Percentiles rank a stretch among this genome's conserved stretches.
Conservation (phyloP, 2,113 vertebrate species). For the Lampris megalopsis region DNA sequence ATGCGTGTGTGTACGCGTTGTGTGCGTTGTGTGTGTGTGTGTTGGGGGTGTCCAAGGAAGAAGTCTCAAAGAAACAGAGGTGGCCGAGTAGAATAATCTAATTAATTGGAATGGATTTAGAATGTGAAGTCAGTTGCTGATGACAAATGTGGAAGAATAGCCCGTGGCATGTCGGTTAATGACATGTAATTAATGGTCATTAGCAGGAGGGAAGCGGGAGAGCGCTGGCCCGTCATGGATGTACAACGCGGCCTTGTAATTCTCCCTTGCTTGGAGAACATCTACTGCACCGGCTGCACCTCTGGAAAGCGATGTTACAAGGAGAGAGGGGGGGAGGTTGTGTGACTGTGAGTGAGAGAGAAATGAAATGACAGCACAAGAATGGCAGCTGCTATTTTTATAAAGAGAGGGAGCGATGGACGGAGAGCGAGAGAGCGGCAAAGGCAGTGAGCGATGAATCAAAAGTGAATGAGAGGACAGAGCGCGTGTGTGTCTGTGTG, state of each 20-base stretch:
- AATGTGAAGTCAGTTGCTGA: conserved; percentile 71
- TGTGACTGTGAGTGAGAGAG: conserved; percentile 4
- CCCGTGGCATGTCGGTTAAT: conserved; percentile 78
- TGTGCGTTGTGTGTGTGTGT: conserved; percentile 10
- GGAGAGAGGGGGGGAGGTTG: background rate
- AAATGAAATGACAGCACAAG: background rate
- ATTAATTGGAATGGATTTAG: conserved; percentile 75
- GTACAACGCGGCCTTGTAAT: conserved; percentile 58
- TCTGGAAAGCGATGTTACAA: background rate
- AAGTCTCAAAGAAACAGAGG: conserved; percentile 57
- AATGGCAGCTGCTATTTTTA: conserved; percentile 32
- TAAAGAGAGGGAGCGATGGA: conserved; percentile 24
- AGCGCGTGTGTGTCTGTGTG: too few species aligned
- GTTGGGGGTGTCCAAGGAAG: conserved; percentile 38
- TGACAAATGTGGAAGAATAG: conserved; percentile 80
- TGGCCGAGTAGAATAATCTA: conserved; percentile 65
- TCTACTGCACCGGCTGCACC: background rate
- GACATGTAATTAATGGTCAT: conserved; percentile 82
- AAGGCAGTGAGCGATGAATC: conserved; percentile 54
- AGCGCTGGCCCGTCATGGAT: conserved; percentile 48
- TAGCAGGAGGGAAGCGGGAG: conserved; percentile 72
- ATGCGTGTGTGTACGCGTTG: background rate
- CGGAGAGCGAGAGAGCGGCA: conserved; percentile 36
- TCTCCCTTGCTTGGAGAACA: conserved; percentile 15
- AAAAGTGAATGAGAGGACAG: conserved; percentile 23